Base-by-base conservation (phyloP, 2,888 invertebrate genomes). In the Spialia ferax region DNA sequence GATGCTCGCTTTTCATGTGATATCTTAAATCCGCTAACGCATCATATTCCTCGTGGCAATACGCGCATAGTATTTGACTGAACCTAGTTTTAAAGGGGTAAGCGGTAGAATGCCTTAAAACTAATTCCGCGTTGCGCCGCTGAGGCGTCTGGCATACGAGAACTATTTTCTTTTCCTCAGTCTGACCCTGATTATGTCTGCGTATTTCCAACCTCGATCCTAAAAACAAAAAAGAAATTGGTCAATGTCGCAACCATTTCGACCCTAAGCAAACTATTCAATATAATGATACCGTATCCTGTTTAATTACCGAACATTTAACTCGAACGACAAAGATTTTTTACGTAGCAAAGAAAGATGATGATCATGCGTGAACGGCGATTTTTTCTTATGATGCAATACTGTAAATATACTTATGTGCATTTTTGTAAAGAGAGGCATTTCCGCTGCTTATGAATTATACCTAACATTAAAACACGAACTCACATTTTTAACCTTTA, bases 201-300 rank as follows among this genome's bases (percentile, higher is more conserved):
- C 84, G 85, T 78, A 89, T 86, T 87, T 88, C 89, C 91, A 89
- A 87, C 82, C 84, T 86, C 83, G 84, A 79, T 80, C 93, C 93
- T 93, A 93, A 89, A 93, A 93, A 91, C 85, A 91, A 88, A 91
- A 88, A 91, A 90, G 84, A 88, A 86, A 82, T 81, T 83, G 83
- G 90, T 91, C 89, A 91, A 84, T 90, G 80, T 82, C 75, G 82
- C 79, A 80, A 79, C 82, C 79, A 76, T 75, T 71, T 75, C 73
- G 69, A 69, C 73, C 61, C 52, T 66, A 60, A 32, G 29, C 32
- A 56, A 56, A 23, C 67, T 29, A n/a, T 15, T 63, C 61, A 65
- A 2, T 26, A 26, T 26, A 26, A 5, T 26, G 26, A 26, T 26
- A 5, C 6, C 26, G 5, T 26, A 26, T 26, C 6, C 2, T 6